Base-by-base conservation (phyloP, 2,113 vertebrate species). In the Malurus cyaneus region DNA sequence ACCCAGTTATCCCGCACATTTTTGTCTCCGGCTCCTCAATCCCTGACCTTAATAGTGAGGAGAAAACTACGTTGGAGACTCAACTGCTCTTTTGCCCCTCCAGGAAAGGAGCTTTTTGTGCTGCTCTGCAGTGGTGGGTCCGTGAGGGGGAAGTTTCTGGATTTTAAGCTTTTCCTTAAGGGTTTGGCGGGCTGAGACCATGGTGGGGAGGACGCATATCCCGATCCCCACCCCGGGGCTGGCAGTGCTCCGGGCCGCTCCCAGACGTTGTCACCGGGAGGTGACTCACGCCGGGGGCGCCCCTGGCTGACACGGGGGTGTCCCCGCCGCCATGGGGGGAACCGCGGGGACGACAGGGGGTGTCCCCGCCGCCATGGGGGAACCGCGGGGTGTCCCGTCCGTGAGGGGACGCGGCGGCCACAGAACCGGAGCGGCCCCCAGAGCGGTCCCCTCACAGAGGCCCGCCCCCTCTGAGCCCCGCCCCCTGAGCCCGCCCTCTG, bases 261-360 rank as follows among this genome's bases (percentile, higher is more conserved):
- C 80, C 80, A 94, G 67, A 73, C 93, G 21, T 87, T 92, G 92
- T 94, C 97, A 97, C 60, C 57, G 49, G 96, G 28, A 42, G 4
- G 24, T 46, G n/a, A 28, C 54, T 18, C 73, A 23, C 9, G 4
- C 8, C 24, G 29, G 47, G 14, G 41, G 29, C 4, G 25, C 12
- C 18, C n/a, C 12, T 6, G 29, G 31, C 29, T 34, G 34, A 64
- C 34, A 49, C n/a, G 17, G 49, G 34, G 15, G 18, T 36, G 39
- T 44, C 50, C 19, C 23, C 5, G 1, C 18, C 6, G 6, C 34
- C 41, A 29, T 4, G 10, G 3, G 12, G 52, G 16, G 18, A 8
- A 78, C 12, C 11, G 29, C 2, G 23, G 19, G 18, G 29, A 31
- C 11, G n/a, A n/a, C n/a, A n/a, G 17, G 49, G 34, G 15, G 18